These are phyloP conservation scores for Diachrysia chrysitis DNA, from an alignment of 2,888 invertebrate species.

Conservation along the genomic window DNA sequence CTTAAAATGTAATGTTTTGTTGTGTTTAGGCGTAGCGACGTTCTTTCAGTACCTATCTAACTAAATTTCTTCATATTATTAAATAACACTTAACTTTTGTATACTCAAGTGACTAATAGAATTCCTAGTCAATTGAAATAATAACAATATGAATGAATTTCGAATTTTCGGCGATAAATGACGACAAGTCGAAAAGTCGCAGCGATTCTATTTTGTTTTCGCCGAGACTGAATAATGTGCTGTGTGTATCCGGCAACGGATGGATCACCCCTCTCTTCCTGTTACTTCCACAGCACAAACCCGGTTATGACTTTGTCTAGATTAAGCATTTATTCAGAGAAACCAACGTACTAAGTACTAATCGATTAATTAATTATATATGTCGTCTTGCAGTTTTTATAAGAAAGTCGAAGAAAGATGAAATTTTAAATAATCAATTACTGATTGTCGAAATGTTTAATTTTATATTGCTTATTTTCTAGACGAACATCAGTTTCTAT, in stretches of 20 bases:
- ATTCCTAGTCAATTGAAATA: no score
- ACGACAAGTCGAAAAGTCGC: constrained; percentile 31
- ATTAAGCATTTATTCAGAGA: not conserved
- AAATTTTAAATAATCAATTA: no score
- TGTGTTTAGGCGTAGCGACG: constrained; percentile 11
- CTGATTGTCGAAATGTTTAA: no score
- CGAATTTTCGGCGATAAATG: constrained; percentile 11
- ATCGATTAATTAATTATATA: no score
- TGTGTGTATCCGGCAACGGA: constrained; percentile 19
- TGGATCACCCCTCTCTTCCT: constrained; percentile 21
- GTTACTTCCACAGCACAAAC: constrained; percentile 25
- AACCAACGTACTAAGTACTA: not conserved
- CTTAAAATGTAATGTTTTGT: constrained; percentile 32
- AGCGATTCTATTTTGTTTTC: constrained; percentile 37
- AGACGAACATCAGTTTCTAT: no score
- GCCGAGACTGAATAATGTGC: constrained; percentile 21
- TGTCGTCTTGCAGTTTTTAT: not conserved
- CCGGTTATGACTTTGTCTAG: constrained; percentile 10
- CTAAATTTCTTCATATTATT: no score
- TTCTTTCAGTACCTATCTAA: constrained; percentile 7
- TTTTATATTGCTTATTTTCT: no score
- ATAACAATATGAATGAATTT: not conserved
- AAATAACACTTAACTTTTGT: no score
- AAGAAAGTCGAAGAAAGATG: not conserved
- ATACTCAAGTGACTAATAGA: no score